Evolutionary conservation across 2,888 invertebrate species (phyloP).

Genomic region (Apotomis capreana): DNA sequence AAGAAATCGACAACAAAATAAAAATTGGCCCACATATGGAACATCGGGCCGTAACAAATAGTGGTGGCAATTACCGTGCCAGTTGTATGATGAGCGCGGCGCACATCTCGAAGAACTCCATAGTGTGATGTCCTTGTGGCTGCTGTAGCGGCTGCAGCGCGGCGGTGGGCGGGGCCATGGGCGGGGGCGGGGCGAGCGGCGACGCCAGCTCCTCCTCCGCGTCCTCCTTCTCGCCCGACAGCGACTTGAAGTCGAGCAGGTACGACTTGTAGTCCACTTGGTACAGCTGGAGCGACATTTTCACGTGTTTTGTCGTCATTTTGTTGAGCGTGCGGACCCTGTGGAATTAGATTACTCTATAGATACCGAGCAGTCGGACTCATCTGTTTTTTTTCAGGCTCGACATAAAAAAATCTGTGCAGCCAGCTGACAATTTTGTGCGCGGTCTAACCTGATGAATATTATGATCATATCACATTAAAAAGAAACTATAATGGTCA

Average conservation of each 20-base stretch:
- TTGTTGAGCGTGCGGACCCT: conserved; percentile 95
- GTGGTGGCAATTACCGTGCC: conserved; percentile 87
- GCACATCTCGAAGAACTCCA: conserved; percentile 99
- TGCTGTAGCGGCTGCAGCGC: conserved; percentile 49
- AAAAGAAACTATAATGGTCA: no score
- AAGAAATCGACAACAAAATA: no score
- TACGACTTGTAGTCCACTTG: conserved; percentile 99
- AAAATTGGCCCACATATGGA: background rate
- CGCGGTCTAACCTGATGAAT: no score
- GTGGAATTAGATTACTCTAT: conserved; percentile 28
- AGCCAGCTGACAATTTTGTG: no score
- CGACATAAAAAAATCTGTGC: no score
- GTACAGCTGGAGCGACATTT: conserved; percentile 99
- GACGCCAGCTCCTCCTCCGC: conserved; percentile 68
- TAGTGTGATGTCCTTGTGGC: conserved; percentile 93
- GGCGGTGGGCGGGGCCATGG: conserved; percentile 56
- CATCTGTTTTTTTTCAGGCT: no score
- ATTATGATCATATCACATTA: no score
- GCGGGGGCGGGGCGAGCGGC: conserved; percentile 56
- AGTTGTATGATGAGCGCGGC: conserved; percentile 98
- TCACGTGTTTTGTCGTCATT: conserved; percentile 92
- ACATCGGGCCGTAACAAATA: background rate
- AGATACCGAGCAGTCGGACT: no score
- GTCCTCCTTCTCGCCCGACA: conserved; percentile 89
- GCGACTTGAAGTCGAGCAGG: conserved; percentile 98